Conservation (phyloP, 1,140 invertebrate genomes). For the Megalonaias nervosa region DNA sequence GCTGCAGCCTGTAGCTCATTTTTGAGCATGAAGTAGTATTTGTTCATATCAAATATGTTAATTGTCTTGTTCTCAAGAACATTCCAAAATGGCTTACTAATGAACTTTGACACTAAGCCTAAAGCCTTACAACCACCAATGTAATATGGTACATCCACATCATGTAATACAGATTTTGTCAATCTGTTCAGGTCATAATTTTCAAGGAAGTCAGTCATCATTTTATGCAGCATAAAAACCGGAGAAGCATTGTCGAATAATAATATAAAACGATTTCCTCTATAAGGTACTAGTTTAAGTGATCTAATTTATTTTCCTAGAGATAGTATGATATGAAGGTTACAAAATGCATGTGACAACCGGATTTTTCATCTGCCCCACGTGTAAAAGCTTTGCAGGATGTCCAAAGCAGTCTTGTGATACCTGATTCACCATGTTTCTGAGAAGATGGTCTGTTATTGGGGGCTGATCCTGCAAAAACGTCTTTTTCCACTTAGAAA, state of each 20-base stretch:
- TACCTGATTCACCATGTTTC: conserved; percentile 17
- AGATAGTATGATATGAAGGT: not conserved
- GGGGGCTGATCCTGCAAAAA: too few species aligned
- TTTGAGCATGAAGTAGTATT: conserved; percentile 8
- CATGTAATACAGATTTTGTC: too few species aligned
- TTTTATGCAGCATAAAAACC: too few species aligned
- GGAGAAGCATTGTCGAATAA: too few species aligned
- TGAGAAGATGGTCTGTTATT: too few species aligned
- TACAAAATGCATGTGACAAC: conserved; percentile 3
- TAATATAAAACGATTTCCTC: too few species aligned
- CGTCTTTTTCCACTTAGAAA: conserved; percentile 10
- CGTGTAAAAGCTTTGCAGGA: conserved; percentile 6
- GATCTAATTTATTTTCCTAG: not conserved
- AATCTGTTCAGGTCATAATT: too few species aligned
- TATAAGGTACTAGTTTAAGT: not conserved
- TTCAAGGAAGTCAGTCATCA: too few species aligned
- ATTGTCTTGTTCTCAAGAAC: conserved; percentile 11
- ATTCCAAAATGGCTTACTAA: conserved; percentile 12
- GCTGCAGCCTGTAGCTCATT: not conserved
- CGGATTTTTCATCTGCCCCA: conserved; percentile 13
- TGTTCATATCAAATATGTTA: conserved; percentile 8
- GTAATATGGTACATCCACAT: not conserved
- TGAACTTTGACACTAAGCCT: conserved; percentile 6
- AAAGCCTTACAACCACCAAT: conserved; percentile 24
- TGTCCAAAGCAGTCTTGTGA: not conserved